Evolutionary conservation across 1,140 invertebrate genomes (phyloP).

Genomic region (Tetragnatha versicolor): DNA sequence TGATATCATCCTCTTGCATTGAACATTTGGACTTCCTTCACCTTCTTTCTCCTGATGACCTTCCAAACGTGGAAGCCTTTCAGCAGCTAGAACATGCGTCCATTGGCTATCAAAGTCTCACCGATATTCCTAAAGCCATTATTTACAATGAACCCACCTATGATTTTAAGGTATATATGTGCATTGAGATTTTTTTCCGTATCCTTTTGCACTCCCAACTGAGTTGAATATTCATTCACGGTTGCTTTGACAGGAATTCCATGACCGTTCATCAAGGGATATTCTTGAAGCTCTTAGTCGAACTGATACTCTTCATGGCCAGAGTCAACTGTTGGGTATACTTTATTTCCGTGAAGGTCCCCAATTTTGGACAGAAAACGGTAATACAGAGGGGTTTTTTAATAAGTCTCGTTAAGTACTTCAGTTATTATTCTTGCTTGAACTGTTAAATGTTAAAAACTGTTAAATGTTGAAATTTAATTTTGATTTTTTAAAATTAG

Average conservation of each 20-base stretch:
- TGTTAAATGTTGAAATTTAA: too few species aligned
- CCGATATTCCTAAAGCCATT: constrained; percentile 87
- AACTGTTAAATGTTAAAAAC: too few species aligned
- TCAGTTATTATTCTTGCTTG: too few species aligned
- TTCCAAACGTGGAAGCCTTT: constrained; percentile 72
- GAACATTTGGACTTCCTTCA: constrained; percentile 94
- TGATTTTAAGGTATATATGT: constrained; percentile 46
- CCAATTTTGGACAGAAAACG: constrained; percentile 75
- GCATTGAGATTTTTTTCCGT: too few species aligned
- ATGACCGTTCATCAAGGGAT: constrained; percentile 73
- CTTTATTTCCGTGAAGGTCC: constrained; percentile 82
- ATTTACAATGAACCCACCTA: constrained; percentile 73
- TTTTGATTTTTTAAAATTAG: too few species aligned
- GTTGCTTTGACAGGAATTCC: constrained; percentile 58
- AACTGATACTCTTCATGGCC: constrained; percentile 77
- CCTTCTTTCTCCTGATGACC: constrained; percentile 73
- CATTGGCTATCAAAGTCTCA: constrained; percentile 95
- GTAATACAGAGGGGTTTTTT: too few species aligned
- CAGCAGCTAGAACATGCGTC: constrained; percentile 79
- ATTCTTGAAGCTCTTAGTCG: constrained; percentile 76
- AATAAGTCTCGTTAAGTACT: too few species aligned
- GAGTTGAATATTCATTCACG: constrained; percentile 1
- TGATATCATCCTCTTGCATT: constrained; percentile 93
- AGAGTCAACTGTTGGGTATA: constrained; percentile 85
- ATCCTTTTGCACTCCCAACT: too few species aligned